These are phyloP conservation scores for Pachyuromys duprasi DNA, from an alignment of 2,797 vertebrate genomes.

Conservation along the genomic window DNA sequence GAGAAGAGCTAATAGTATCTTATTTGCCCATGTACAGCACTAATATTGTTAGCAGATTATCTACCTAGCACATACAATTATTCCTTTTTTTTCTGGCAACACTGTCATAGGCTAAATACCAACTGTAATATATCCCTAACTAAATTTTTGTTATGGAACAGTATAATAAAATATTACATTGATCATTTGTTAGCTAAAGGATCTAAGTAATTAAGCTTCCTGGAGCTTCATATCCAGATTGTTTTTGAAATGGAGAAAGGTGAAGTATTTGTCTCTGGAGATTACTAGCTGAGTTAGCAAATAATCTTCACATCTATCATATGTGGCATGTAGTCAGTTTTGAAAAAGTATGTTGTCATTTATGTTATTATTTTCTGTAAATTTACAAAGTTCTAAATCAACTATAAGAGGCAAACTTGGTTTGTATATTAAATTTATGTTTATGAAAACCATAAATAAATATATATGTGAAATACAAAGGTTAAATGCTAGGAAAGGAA, in stretches of 20 bases:
- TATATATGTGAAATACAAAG: neutral
- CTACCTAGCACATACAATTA: neutral
- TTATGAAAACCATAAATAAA: neutral
- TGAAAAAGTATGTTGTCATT: neutral
- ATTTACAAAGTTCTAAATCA: neutral
- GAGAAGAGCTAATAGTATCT: neutral
- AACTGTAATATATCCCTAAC: neutral
- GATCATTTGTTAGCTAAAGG: neutral
- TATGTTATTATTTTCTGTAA: neutral
- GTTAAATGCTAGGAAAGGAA: neutral
- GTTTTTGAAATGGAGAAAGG: neutral
- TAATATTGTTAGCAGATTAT: neutral
- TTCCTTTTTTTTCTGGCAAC: neutral
- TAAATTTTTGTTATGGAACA: constrained; percentile 4
- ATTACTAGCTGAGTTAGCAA: neutral
- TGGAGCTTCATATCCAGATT: neutral
- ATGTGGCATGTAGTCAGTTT: neutral
- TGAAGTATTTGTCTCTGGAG: neutral
- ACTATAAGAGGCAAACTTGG: neutral
- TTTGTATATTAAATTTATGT: neutral
- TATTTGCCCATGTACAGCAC: neutral
- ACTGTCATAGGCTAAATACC: neutral
- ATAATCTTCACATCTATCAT: neutral
- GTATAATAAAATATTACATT: neutral
- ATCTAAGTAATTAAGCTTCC: neutral